Evolutionary conservation across 1,140 invertebrate species (phyloP).

Genomic region (Temnothorax longispinosus): DNA sequence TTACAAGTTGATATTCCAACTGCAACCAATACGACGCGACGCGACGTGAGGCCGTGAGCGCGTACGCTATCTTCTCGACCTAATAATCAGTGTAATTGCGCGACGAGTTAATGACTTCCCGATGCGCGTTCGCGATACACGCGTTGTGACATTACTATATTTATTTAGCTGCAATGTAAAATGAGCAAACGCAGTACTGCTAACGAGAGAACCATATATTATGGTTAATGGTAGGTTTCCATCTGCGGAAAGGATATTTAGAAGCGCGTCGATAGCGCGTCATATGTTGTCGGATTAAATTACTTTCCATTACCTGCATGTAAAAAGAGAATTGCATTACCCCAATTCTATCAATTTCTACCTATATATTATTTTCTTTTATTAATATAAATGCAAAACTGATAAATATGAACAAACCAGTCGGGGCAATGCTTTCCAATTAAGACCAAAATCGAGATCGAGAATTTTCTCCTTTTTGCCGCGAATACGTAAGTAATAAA

Average conservation of each 20-base stretch:
- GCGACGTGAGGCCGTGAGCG: background rate
- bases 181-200: conserved; percentile 2
- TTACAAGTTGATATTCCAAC: background rate
- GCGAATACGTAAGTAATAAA: background rate
- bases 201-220: conserved; percentile 17
- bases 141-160: conserved; percentile 10
- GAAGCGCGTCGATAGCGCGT: background rate
- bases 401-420: background rate
- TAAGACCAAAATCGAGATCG: background rate
- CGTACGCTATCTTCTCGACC: background rate
- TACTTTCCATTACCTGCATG: background rate
- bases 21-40: background rate
- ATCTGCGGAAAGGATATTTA: conserved; percentile 10
- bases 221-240: background rate
- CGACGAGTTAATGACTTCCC: conserved; percentile 24
- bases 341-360: background rate
- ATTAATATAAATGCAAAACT: background rate
- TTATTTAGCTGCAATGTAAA: conserved; percentile 33
- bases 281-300: conserved; percentile 16
- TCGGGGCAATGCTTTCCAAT: background rate
- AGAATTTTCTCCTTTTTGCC: background rate
- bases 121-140: conserved; percentile 13
- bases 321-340: background rate
- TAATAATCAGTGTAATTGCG: conserved; percentile 39
- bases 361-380: background rate